phyloP scores from a whole-genome alignment of 2,888 invertebrate species.

The Apotomis turbidana region DNA sequence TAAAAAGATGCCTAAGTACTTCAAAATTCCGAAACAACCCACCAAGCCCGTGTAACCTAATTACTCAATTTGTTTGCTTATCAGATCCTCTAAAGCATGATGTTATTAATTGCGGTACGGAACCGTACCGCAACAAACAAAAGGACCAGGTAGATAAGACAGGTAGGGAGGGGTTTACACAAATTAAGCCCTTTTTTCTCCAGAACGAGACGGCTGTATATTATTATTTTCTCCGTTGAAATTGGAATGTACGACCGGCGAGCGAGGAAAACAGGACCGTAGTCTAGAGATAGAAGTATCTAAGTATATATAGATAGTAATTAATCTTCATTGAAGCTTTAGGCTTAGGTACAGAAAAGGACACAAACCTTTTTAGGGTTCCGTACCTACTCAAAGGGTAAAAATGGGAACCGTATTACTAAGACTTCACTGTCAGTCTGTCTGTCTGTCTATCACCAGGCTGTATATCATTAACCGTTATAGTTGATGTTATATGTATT shows the following conservation, averaged over 20 bases:
- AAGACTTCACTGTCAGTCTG: too few species aligned
- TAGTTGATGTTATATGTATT: too few species aligned
- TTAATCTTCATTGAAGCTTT: neutral
- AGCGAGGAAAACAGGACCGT: neutral
- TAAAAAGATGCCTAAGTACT: neutral
- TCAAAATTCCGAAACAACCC: neutral
- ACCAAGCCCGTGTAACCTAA: neutral
- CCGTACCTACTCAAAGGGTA: too few species aligned
- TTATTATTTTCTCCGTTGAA: constrained; percentile 43
- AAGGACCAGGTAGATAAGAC: constrained; percentile 10
- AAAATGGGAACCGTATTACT: too few species aligned
- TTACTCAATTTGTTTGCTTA: constrained; percentile 4
- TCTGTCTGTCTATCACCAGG: too few species aligned
- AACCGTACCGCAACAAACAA: constrained; percentile 1
- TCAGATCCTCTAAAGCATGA: neutral
- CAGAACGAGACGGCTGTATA: constrained; percentile 55
- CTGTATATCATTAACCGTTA: too few species aligned
- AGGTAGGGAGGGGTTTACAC: constrained; percentile 34
- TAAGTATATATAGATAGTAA: neutral
- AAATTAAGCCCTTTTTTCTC: constrained; percentile 57
- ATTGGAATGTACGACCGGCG: constrained; percentile 25
- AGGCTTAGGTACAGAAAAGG: too few species aligned
- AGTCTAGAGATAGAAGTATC: neutral
- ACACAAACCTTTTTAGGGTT: too few species aligned
- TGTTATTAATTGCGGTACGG: constrained; percentile 20